A percentile compares a stretch with the other conserved stretches of the same genome.
Conservation (phyloP, 2,113 vertebrate genomes). For the Xyliphius kryptos region DNA sequence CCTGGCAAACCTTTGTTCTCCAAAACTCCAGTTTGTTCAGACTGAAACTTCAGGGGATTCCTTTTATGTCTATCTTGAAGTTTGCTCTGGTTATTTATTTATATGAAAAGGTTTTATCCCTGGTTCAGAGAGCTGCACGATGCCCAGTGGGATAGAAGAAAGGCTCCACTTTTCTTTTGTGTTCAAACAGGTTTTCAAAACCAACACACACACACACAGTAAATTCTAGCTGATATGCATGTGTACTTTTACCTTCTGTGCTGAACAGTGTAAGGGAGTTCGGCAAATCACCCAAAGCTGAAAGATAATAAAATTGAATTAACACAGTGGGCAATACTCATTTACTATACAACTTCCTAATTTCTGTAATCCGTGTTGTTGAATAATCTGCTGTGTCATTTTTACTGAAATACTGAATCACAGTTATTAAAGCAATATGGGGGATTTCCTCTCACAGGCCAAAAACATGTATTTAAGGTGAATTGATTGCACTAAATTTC, state of each 20-base stretch:
- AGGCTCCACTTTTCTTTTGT: background rate
- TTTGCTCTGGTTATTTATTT: slow-evolving; percentile 11
- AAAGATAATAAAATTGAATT: background rate
- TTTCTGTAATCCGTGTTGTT: too few relatives aligned
- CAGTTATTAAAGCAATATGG: too few relatives aligned
- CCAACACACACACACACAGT: background rate
- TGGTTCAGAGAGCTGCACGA: slow-evolving; percentile 1
- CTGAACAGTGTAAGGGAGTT: slow-evolving; percentile 1
- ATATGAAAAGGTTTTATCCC: slow-evolving; percentile 8
- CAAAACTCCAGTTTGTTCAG: background rate
- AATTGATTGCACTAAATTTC: too few relatives aligned
- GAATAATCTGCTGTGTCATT: too few relatives aligned
- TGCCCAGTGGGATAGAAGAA: background rate
- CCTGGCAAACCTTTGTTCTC: slow-evolving; percentile 10
- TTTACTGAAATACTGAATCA: too few relatives aligned
- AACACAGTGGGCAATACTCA: background rate
- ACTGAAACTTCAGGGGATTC: background rate
- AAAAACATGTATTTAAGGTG: too few relatives aligned
- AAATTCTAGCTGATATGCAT: slow-evolving; percentile 9
- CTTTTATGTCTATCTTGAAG: slow-evolving; percentile 10
- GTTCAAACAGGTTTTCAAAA: background rate
- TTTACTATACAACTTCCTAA: too few relatives aligned
- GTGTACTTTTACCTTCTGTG: slow-evolving; percentile 6
- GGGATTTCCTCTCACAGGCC: too few relatives aligned
- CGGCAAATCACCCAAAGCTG: slow-evolving; percentile 30